Evolutionary conservation across 2,888 invertebrate species (phyloP), one percentile per base, ranked within the genome.

Genomic region (Phlogophora meticulosa): DNA sequence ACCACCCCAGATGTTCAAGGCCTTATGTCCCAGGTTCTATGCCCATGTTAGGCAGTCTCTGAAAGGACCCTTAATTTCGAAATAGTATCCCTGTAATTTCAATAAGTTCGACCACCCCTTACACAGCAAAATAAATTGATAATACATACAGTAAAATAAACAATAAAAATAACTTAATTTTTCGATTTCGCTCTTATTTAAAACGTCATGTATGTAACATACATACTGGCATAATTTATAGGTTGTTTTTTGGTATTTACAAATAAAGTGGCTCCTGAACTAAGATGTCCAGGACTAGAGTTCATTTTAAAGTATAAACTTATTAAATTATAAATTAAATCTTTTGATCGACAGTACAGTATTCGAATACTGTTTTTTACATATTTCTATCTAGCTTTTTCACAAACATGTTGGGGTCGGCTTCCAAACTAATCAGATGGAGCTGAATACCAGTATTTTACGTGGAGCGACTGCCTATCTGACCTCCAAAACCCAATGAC

Each of bases 311-410:
- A 46, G 42, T 24, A 66, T 46, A 28, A 56, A 40, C 32, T 40
- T 46, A 51, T 7, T 52, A 65, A 7, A 42, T 11, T 28, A 24
- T 38, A 38, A 67, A n/a, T 11, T 10, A 10, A 20, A 22, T 40
- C 24, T 15, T 66, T 67, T 67, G 67, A 59, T 67, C 67, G 36
- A 32, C 36, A 48, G 48, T 70, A 22, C 45, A 70, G 42, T 42
- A 15, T 40, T 32, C n/a, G 38, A 43, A 52, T 45, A 49, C n/a
- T 51, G n/a, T 32, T 22, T 11, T 11, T 2, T 9, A 13, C 13
- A 10, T 40, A 15, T n/a, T 10, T n/a, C 11, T 15, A 11, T 38
- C 15, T 34, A 34, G 17, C 24, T 11, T 15, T 32, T 56, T 7
- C 15, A 0, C 32, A n/a, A 46, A 0, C 24, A 40, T 10, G 24